Evolutionary conservation across 1,140 invertebrate genomes (phyloP).

Genomic region (Brevipalpus yothersi): DNA sequence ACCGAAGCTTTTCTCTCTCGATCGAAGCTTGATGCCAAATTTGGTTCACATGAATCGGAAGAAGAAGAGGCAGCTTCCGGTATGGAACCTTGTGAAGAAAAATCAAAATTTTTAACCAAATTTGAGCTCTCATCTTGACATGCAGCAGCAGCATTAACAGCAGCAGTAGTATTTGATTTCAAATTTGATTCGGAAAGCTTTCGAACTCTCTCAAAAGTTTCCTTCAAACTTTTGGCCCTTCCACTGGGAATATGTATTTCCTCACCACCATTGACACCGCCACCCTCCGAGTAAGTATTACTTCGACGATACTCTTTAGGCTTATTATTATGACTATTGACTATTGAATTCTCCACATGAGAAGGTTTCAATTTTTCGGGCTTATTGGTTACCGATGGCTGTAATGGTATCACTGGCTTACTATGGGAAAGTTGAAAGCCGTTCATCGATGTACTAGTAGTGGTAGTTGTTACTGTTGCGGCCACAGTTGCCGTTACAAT

Average conservation of each 20-base stretch:
- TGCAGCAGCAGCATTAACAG: neutral
- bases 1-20: neutral
- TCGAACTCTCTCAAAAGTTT: neutral
- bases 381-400: neutral
- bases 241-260: too few species aligned
- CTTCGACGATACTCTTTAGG: neutral
- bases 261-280: neutral
- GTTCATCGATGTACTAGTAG: neutral
- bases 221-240: neutral
- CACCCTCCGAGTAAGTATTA: neutral
- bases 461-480: neutral
- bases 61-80: neutral
- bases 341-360: neutral
- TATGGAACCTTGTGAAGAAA: neutral
- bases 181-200: neutral
- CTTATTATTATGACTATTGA: neutral
- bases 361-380: neutral
- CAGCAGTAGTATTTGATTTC: neutral
- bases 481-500: neutral
- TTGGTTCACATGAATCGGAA: neutral
- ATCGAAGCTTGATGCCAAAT: neutral
- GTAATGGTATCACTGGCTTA: slow-evolving; percentile 9
- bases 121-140: neutral
- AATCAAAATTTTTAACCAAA: too few species aligned
- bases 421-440: slow-evolving; percentile 11